These are phyloP conservation scores for Toxotes jaculatrix DNA, from an alignment of 2,113 vertebrate species.

Conservation along the genomic window DNA sequence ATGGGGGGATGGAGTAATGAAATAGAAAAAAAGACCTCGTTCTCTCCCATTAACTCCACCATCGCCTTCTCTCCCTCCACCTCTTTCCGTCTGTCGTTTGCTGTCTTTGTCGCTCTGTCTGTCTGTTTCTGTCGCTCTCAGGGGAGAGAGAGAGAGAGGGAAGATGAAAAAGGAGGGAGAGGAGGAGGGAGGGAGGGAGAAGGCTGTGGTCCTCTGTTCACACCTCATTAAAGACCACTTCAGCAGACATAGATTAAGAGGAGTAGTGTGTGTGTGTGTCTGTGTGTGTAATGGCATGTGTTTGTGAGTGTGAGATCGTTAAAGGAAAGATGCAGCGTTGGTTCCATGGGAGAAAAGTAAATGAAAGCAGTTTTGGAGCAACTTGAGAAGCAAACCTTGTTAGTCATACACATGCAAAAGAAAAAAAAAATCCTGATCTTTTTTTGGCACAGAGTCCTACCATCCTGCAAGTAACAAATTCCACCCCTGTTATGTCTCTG, in stretches of 20 bases:
- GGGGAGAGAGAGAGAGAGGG: constrained; percentile 39
- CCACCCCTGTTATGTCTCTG: neutral
- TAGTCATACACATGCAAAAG: constrained; percentile 38
- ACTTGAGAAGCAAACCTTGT: constrained; percentile 55
- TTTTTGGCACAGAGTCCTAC: neutral
- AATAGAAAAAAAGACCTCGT: constrained; percentile 55
- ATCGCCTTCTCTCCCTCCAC: constrained; percentile 35
- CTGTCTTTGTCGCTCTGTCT: constrained; percentile 51
- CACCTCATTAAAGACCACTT: constrained; percentile 81
- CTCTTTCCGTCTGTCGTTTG: constrained; percentile 20
- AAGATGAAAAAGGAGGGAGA: constrained; percentile 56
- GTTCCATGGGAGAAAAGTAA: constrained; percentile 47
- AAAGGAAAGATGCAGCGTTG: constrained; percentile 44
- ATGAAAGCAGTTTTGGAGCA: constrained; percentile 56
- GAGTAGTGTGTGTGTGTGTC: constrained; percentile 24
- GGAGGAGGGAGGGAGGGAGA: constrained; percentile 37
- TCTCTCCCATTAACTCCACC: constrained; percentile 72
- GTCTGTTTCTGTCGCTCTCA: constrained; percentile 44
- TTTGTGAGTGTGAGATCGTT: constrained; percentile 41
- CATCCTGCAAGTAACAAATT: neutral
- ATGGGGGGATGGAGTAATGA: constrained; percentile 63
- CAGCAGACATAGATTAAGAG: constrained; percentile 76
- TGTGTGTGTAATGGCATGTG: constrained; percentile 16
- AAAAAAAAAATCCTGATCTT: neutral
- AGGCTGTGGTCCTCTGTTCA: constrained; percentile 71